These are phyloP conservation scores for Sceloporus undulatus DNA, from an alignment of 2,113 vertebrate genomes.

Conservation along the genomic window DNA sequence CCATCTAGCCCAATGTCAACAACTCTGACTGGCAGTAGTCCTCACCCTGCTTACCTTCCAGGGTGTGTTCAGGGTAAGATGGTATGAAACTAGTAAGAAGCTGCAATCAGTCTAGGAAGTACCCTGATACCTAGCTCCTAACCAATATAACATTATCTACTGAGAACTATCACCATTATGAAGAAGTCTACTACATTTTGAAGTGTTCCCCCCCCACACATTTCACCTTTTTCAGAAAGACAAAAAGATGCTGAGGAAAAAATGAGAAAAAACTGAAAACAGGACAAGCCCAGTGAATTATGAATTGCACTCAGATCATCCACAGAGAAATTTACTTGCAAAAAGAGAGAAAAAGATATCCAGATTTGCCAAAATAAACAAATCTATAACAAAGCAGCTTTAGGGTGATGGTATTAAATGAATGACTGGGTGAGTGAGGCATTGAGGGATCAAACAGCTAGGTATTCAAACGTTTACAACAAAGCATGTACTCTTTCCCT, in stretches of 20 bases:
- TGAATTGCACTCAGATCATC: background rate
- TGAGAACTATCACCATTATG: background rate
- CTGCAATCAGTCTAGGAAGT: background rate
- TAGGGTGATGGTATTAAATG: background rate
- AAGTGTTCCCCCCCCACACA: background rate
- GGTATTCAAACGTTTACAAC: rapidly evolving
- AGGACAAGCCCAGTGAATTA: background rate
- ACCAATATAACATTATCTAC: background rate
- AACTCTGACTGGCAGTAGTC: too few relatives aligned
- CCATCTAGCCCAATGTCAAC: too few relatives aligned
- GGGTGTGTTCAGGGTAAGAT: too few relatives aligned
- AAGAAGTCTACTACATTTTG: background rate
- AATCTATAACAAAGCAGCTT: background rate
- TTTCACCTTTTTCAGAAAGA: background rate
- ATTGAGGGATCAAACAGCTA: background rate
- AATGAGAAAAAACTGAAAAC: background rate
- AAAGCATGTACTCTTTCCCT: background rate
- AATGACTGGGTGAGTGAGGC: background rate
- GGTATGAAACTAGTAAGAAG: background rate
- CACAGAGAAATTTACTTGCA: background rate
- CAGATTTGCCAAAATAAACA: background rate
- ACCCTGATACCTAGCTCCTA: background rate
- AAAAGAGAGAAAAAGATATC: background rate
- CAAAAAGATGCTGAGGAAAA: background rate
- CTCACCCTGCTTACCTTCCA: too few relatives aligned